These are phyloP conservation scores for Hypomecis punctinalis DNA, from an alignment of 2,888 invertebrate genomes.

Conservation along the genomic window DNA sequence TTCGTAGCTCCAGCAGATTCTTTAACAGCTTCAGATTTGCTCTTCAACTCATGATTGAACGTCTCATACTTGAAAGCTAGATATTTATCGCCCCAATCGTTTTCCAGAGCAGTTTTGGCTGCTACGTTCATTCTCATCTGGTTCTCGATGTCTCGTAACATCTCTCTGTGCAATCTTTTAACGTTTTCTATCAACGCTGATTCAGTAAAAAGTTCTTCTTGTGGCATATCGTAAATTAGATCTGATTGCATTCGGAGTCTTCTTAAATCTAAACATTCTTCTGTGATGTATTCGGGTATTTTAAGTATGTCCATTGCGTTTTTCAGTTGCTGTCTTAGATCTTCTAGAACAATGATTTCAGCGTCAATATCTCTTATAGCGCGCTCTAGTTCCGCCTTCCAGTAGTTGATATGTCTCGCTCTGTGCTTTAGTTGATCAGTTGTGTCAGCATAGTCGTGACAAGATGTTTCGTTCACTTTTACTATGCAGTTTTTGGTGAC, in stretches of 20 bases:
- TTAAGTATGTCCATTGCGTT: conserved; percentile 73
- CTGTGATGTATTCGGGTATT: conserved; percentile 77
- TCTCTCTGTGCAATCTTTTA: conserved; percentile 86
- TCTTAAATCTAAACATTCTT: conserved; percentile 89
- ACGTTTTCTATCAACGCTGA: conserved; percentile 89
- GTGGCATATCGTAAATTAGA: conserved; percentile 89
- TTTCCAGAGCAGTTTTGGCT: conserved; percentile 91
- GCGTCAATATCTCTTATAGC: conserved; percentile 75
- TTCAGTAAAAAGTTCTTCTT: conserved; percentile 90
- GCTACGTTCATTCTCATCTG: conserved; percentile 90
- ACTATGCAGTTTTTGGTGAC: conserved; percentile 77
- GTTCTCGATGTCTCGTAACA: conserved; percentile 87
- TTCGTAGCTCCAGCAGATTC: conserved; percentile 92
- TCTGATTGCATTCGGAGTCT: conserved; percentile 89
- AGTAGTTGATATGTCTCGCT: conserved; percentile 76
- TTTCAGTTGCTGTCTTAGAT: conserved; percentile 75
- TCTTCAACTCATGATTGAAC: conserved; percentile 88
- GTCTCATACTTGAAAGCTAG: conserved; percentile 92
- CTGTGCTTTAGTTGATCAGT: conserved; percentile 74
- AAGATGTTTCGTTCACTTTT: conserved; percentile 77
- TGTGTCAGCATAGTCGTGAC: conserved; percentile 71
- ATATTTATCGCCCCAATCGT: conserved; percentile 95
- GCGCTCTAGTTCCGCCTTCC: conserved; percentile 76
- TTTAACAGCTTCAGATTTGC: conserved; percentile 88
- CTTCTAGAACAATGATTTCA: conserved; percentile 69